A percentile compares a stretch with the other conserved stretches of the same genome.
These are phyloP conservation scores for Alexandromys fortis DNA, from an alignment of 2,113 vertebrate genomes.

Conservation along the genomic window DNA sequence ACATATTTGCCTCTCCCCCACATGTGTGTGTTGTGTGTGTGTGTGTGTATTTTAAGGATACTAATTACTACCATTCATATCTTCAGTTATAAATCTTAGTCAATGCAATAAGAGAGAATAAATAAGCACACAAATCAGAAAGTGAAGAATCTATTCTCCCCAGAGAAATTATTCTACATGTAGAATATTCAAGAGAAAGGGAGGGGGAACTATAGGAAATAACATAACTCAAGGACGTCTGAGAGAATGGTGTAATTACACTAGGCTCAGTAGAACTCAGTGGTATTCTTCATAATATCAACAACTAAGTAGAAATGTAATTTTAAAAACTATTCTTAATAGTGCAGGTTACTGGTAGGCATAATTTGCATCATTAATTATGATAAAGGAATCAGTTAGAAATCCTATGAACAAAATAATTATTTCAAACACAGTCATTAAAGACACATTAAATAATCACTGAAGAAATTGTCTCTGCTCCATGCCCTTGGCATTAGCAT, in stretches of 20 bases:
- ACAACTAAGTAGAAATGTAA: not conserved
- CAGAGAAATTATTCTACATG: not conserved
- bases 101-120: not conserved
- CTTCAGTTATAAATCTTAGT: not conserved
- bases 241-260: not conserved
- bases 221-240: not conserved
- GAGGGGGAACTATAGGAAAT: not conserved
- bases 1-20: not conserved
- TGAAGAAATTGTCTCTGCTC: not conserved
- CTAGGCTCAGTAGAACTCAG: not conserved
- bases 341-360: not conserved
- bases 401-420: not conserved
- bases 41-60: not conserved
- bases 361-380: conserved; percentile 34
- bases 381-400: not conserved
- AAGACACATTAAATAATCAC: not conserved
- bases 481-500: not conserved
- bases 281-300: not conserved
- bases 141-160: not conserved
- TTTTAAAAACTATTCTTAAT: not conserved
- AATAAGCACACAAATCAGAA: not conserved
- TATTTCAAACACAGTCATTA: not conserved
- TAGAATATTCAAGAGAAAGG: not conserved
- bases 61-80: not conserved
- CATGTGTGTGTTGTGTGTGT: not conserved